Conservation (phyloP, 2,113 vertebrate species). For the Petromus typicus region DNA sequence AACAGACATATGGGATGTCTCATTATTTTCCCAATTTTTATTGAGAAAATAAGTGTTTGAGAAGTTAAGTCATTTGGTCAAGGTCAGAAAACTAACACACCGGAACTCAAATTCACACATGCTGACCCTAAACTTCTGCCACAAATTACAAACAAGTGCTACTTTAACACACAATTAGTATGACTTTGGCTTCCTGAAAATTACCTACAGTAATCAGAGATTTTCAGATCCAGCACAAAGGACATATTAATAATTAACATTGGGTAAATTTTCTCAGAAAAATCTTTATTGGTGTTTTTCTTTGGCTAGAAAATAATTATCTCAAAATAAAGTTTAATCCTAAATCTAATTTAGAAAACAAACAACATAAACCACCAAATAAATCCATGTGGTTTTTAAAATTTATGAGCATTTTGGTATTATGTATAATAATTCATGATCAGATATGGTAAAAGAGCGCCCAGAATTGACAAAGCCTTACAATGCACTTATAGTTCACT, state of each 20-base stretch:
- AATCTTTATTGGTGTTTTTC: neutral
- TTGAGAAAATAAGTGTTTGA: neutral
- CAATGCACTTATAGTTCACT: neutral
- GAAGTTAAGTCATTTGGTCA: constrained; percentile 17
- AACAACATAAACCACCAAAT: neutral
- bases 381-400: neutral
- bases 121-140: neutral
- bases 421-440: neutral
- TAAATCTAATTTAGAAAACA: neutral
- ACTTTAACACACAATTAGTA: neutral
- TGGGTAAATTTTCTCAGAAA: neutral
- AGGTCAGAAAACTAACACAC: neutral
- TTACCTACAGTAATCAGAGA: neutral
- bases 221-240: neutral
- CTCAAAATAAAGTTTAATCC: neutral
- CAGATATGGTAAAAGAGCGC: neutral
- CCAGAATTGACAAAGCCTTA: neutral
- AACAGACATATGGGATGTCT: neutral
- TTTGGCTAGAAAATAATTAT: neutral
- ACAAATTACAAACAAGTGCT: neutral
- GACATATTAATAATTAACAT: neutral
- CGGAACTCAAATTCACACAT: neutral
- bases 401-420: neutral
- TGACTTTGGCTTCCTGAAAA: neutral
- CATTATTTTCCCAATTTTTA: neutral